Conservation (phyloP, 2,797 vertebrate species). For the Garrulus glandarius region DNA sequence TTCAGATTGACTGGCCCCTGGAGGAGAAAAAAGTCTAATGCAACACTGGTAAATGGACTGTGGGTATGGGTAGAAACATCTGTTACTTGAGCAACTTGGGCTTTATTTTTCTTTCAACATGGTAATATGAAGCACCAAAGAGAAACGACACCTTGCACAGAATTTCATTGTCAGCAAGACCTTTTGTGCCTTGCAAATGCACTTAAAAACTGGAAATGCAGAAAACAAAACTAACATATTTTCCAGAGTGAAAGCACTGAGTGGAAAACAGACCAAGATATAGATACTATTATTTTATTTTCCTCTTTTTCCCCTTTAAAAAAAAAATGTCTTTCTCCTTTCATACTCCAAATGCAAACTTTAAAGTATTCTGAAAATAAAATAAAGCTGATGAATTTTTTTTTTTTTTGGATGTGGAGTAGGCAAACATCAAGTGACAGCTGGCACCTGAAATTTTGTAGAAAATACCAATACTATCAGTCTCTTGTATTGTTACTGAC, state of each 20-base stretch:
- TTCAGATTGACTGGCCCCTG: not conserved
- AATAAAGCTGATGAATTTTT: not conserved
- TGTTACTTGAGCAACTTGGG: conserved; percentile 6
- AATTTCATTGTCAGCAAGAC: not conserved
- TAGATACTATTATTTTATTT: rapidly evolving
- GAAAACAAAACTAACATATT: not conserved
- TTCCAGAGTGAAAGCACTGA: not conserved
- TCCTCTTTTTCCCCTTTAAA: not conserved
- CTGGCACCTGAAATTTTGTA: conserved; percentile 17
- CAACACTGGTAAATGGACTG: not conserved
- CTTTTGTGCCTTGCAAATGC: conserved; percentile 9
- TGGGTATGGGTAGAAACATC: conserved; percentile 17
- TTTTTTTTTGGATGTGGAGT: not conserved
- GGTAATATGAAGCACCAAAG: not conserved
- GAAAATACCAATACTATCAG: conserved; percentile 18
- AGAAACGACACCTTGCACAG: conserved; percentile 9
- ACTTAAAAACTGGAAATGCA: not conserved
- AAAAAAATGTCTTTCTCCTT: not conserved
- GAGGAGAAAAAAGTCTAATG: not conserved
- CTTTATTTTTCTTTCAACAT: not conserved
- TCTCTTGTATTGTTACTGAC: conserved; percentile 1
- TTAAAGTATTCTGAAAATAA: not conserved
- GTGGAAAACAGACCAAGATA: not conserved
- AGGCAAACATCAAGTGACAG: conserved; percentile 15
- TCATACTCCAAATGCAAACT: not conserved